Conservation (phyloP, 37 sponge, comb jelly and placozoan genomes). For the Crambe crambe region DNA sequence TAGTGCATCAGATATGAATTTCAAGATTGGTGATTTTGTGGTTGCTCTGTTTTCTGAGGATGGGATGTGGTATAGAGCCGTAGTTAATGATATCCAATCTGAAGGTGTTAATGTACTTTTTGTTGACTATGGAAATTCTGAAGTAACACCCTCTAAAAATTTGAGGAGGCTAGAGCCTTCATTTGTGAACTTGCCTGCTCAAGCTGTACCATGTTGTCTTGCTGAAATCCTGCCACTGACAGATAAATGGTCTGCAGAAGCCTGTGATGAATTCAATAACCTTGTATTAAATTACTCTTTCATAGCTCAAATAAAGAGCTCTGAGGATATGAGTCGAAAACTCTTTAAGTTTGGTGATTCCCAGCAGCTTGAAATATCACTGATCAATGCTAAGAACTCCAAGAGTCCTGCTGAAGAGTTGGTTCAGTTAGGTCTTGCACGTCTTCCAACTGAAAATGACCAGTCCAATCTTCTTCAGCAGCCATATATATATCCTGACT, state of each 20-base stretch:
- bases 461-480: neutral
- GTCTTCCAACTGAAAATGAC: neutral
- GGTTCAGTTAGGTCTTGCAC: neutral
- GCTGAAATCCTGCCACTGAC: conserved; percentile 1
- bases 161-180: conserved; percentile 20
- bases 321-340: neutral
- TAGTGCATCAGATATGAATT: neutral
- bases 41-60: conserved; percentile 48
- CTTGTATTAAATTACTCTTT: conserved; percentile 19
- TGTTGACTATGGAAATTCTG: conserved; percentile 75
- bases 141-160: neutral
- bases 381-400: conserved; percentile 5
- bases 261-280: conserved; percentile 3
- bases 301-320: conserved; percentile 11
- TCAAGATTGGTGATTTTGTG: conserved; percentile 20
- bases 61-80: conserved; percentile 49
- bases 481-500: neutral
- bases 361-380: neutral
- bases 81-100: neutral
- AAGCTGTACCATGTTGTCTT: conserved; percentile 53
- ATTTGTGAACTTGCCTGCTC: conserved; percentile 42
- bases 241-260: conserved; percentile 17
- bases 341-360: conserved; percentile 8
- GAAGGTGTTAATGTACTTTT: conserved; percentile 3
- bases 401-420: neutral